Evolutionary conservation across 2,113 vertebrate genomes (phyloP).

Genomic region (Pholis gunnellus): DNA sequence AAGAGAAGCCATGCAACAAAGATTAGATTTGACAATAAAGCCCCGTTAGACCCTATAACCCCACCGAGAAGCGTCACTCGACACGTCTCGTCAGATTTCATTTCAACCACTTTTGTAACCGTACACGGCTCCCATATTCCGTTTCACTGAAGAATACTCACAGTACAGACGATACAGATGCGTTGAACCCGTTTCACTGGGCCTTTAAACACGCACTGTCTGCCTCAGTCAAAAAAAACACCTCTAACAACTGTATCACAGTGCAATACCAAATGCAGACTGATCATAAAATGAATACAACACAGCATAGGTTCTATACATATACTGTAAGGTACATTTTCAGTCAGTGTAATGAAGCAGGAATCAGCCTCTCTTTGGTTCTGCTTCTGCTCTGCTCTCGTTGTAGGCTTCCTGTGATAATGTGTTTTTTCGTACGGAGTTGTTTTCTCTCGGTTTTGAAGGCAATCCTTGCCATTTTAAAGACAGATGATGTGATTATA

Average conservation of each 20-base stretch:
- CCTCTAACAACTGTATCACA: too few species aligned
- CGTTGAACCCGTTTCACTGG: neutral
- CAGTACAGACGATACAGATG: neutral
- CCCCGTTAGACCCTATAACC: too few species aligned
- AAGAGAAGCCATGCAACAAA: neutral
- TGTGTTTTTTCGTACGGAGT: slow-evolving; percentile 7
- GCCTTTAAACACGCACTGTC: too few species aligned
- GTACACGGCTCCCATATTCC: neutral
- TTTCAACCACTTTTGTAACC: neutral
- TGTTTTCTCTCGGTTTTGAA: slow-evolving; percentile 6
- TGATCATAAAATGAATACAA: neutral
- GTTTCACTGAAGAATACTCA: neutral
- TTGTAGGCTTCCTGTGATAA: neutral
- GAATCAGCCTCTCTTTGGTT: slow-evolving; percentile 2
- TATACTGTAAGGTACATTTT: neutral
- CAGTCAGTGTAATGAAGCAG: neutral
- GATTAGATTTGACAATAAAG: too few species aligned
- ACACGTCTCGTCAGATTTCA: neutral
- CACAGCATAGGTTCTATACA: neutral
- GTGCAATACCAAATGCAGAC: neutral
- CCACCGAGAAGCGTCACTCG: neutral
- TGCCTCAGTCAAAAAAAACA: too few species aligned
- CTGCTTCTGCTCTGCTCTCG: neutral
- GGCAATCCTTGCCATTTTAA: slow-evolving; percentile 14
- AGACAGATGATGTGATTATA: slow-evolving; percentile 60